These are phyloP conservation scores for Acromyrmex charruanus DNA, from an alignment of 1,140 invertebrate genomes.

Conservation along the genomic window DNA sequence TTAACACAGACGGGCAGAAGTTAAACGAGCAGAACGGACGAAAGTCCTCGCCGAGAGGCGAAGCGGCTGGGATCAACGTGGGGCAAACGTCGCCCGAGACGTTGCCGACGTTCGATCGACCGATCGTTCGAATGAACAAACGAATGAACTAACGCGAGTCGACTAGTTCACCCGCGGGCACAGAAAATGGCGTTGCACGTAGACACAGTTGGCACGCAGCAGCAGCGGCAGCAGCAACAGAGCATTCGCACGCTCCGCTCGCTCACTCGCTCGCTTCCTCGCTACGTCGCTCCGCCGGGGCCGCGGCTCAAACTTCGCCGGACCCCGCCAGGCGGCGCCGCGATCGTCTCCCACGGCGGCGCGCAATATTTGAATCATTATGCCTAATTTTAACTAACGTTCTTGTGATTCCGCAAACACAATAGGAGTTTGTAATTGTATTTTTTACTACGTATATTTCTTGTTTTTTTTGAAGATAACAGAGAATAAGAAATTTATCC, in stretches of 20 bases:
- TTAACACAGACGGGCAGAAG: constrained; percentile 11
- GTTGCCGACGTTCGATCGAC: constrained; percentile 39
- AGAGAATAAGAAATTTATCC: no score
- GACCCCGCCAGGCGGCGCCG: neutral
- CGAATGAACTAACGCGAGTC: neutral
- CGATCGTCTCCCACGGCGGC: neutral
- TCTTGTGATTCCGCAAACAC: no score
- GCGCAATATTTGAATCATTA: constrained; percentile 3
- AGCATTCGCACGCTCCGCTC: constrained; percentile 7
- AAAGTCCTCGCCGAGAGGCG: constrained; percentile 12
- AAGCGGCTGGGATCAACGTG: constrained; percentile 36
- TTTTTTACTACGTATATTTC: no score
- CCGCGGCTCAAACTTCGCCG: constrained; percentile 25
- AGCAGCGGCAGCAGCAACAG: neutral
- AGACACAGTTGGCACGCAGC: constrained; percentile 17
- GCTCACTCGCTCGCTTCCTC: constrained; percentile 20
- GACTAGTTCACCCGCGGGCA: constrained; percentile 66
- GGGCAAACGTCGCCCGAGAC: constrained; percentile 17
- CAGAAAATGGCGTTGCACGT: constrained; percentile 70
- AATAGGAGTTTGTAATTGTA: no score
- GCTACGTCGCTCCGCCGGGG: constrained; percentile 37
- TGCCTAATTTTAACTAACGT: no score
- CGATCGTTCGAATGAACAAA: neutral
- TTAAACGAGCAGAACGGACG: constrained; percentile 12
- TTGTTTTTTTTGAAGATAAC: no score